A percentile compares a stretch with the other conserved stretches of the same genome.
phyloP scores from a whole-genome alignment of 2,113 vertebrate species.

The Morphnarchus princeps region DNA sequence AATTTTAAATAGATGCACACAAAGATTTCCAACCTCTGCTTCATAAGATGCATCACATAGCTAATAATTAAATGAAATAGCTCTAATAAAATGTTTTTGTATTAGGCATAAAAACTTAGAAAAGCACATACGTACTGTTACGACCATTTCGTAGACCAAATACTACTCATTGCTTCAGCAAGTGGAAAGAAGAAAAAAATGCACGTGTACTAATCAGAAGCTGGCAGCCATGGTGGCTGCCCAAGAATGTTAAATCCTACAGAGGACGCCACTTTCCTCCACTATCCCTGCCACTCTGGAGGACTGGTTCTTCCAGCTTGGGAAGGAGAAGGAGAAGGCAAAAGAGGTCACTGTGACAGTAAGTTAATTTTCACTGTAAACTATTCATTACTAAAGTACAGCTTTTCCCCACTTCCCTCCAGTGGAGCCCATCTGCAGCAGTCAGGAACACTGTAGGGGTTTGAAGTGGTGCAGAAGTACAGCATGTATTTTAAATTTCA shows the following conservation, averaged over 20 bases:
- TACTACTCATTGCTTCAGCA: not conserved
- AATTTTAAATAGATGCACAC: not conserved
- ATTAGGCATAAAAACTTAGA: not conserved
- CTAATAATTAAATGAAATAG: not conserved
- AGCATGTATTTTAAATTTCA: not conserved
- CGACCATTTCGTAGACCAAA: not conserved
- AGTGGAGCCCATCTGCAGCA: not conserved
- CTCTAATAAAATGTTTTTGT: not conserved
- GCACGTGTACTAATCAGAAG: rapidly evolving
- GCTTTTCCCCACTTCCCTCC: not conserved
- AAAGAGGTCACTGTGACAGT: not conserved
- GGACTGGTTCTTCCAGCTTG: not conserved
- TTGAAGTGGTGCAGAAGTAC: not conserved
- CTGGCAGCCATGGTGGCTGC: not conserved
- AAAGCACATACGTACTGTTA: not conserved
- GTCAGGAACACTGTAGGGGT: not conserved
- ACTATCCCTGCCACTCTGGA: not conserved
- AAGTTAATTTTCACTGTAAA: not conserved
- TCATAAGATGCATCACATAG: not conserved
- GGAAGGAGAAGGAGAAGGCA: not conserved
- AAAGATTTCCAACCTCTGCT: not conserved
- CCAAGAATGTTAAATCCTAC: not conserved
- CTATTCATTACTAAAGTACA: not conserved
- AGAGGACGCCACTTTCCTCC: not conserved
- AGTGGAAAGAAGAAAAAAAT: not conserved